Percentiles rank a stretch among this genome's conserved stretches.
Conservation (phyloP, 2,888 invertebrate species). For the Hoplodrina blanda region DNA sequence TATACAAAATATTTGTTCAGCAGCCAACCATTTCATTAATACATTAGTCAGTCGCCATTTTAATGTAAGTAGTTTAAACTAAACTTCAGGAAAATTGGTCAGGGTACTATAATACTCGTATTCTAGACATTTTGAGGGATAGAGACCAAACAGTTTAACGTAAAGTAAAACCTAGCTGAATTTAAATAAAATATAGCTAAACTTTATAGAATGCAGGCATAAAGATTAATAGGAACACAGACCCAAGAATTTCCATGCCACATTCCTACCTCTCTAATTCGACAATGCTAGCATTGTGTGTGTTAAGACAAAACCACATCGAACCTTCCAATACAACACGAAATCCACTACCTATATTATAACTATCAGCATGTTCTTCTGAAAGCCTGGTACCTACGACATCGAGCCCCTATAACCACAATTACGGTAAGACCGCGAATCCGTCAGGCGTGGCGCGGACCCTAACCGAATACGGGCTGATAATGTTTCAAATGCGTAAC, state of each 20-base stretch:
- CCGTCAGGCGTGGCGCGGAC: conserved; percentile 56
- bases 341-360: conserved; percentile 25
- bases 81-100: too few relatives aligned
- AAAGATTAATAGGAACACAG: not conserved
- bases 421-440: conserved; percentile 63
- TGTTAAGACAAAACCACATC: not conserved
- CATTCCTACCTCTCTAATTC: conserved; percentile 2
- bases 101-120: too few relatives aligned
- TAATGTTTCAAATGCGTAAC: conserved; percentile 56
- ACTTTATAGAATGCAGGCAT: not conserved
- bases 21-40: too few relatives aligned
- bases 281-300: too few relatives aligned
- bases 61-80: too few relatives aligned
- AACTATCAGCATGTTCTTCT: conserved; percentile 48
- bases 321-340: conserved; percentile 16
- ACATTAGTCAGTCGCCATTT: too few relatives aligned
- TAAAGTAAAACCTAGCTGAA: too few relatives aligned
- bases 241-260: conserved; percentile 8
- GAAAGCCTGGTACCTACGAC: conserved; percentile 39
- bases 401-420: conserved; percentile 60
- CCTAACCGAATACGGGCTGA: conserved; percentile 57
- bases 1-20: too few relatives aligned
- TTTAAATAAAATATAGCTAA: too few relatives aligned
- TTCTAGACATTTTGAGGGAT: too few relatives aligned
- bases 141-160: too few relatives aligned